Evolutionary conservation across 2,113 vertebrate genomes (phyloP), one percentile per base, ranked within the genome.

Genomic region (Cisticola juncidis): DNA sequence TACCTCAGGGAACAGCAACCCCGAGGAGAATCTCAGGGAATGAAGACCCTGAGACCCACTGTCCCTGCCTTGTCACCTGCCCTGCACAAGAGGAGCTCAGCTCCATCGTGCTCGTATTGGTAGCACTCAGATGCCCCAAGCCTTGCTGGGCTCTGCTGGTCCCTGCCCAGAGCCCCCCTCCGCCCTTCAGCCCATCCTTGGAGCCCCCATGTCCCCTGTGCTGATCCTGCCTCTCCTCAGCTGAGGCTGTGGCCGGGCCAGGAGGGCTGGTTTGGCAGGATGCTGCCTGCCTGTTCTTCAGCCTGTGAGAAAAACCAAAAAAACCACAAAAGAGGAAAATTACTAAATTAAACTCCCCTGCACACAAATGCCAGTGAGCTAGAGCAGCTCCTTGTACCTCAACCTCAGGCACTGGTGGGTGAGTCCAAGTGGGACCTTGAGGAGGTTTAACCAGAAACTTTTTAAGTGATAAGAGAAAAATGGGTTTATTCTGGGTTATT

Each of bases 401-500:
- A 1, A 22, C 21, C 40, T 0, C 7, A 69, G 36, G 33, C 50
- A 14, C 23, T 31, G 19, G 23, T 0, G 4, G 73, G 14, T 1
- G 3, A 65, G 7, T 26, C 17, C 16, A 21, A 40, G 35, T 21
- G 18, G 20, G 26, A n/a, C 12, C 16, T 50, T 9, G 4, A 72
- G 54, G 40, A 84, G 2, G 11, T 57, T 73, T 14, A 74, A 11
- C 28, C 16, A n/a, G 42, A 61, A 90, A 29, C 16, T 45, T 81
- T 78, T 35, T 40, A 62, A 50, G 23, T 20, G 47, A 11, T 51
- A 14, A 25, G 33, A 62, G 54, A 35, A 36, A 95, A 65, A 28
- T 0, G 0, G 5, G 2, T 44, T 88, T 61, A 10, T 90, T 68
- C 26, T 64, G 65, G 7, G 21, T 35, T 53, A 56, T 74, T 78